Conservation (phyloP, 2,797 vertebrate genomes). For the Urocyon cinereoargenteus region DNA sequence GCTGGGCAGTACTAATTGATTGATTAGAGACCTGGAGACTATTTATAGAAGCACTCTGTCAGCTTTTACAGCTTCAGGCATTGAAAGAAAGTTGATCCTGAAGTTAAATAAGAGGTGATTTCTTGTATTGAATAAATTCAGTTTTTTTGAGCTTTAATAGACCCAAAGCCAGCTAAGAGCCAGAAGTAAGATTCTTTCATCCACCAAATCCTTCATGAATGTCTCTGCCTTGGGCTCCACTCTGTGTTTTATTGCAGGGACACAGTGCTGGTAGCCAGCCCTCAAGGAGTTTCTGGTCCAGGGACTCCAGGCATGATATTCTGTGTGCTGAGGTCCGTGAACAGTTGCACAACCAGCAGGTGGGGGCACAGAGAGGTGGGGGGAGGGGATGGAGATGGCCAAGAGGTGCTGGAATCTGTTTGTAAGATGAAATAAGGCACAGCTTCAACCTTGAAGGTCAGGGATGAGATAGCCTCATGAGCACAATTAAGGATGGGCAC, state of each 20-base stretch:
- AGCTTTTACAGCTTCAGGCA: background rate
- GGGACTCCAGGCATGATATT: background rate
- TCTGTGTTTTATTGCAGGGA: background rate
- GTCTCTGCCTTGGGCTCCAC: background rate
- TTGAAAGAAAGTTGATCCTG: background rate
- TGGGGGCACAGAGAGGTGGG: background rate
- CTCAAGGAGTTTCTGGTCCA: background rate
- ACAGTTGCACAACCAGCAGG: background rate
- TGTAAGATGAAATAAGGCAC: background rate
- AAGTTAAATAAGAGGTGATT: slow-evolving; percentile 31
- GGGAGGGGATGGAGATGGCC: background rate
- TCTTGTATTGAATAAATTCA: background rate
- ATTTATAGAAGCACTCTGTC: background rate
- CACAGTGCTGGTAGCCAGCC: background rate
- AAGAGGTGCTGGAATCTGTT: background rate
- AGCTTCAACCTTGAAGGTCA: background rate
- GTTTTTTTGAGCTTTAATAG: background rate
- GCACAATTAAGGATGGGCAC: background rate
- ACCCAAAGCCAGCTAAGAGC: background rate
- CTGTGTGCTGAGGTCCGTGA: background rate
- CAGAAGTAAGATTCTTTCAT: background rate
- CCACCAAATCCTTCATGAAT: background rate
- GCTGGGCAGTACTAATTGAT: background rate
- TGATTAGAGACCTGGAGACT: background rate
- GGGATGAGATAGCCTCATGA: background rate